Conservation (phyloP, 2,113 vertebrate species). For the Eptesicus fuscus region DNA sequence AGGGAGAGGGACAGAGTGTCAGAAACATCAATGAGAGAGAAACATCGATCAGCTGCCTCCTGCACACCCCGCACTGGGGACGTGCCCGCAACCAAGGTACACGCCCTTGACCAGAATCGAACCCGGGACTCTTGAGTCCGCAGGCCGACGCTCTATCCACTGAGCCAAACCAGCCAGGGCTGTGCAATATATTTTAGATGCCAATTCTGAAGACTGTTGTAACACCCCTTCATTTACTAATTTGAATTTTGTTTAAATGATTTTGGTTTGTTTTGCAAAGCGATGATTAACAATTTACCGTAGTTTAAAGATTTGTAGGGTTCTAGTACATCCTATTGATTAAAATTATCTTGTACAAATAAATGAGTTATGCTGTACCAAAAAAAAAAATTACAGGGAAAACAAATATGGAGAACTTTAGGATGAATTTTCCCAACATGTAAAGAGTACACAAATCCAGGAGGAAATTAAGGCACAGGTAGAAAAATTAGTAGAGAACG, state of each 20-base stretch:
- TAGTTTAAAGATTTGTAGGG: not conserved
- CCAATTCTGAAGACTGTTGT: not conserved
- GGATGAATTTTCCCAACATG: not conserved
- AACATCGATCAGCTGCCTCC: no score
- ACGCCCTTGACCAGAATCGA: no score
- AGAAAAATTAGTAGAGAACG: slow-evolving; percentile 19
- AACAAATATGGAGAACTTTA: not conserved
- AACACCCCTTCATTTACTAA: not conserved
- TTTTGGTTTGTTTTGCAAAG: not conserved
- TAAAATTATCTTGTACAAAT: slow-evolving; percentile 10
- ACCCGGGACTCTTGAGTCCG: no score
- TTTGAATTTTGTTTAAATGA: not conserved
- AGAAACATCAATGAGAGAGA: no score
- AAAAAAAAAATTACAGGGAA: slow-evolving; percentile 20
- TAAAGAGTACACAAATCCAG: not conserved
- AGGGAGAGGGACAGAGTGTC: no score
- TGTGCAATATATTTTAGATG: not conserved
- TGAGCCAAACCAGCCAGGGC: no score
- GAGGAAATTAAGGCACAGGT: not conserved
- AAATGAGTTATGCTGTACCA: not conserved
- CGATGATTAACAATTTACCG: not conserved
- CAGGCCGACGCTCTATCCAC: no score
- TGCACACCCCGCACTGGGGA: no score
- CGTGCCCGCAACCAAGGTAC: no score
- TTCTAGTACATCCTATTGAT: not conserved